phyloP scores from a whole-genome alignment of 2,888 invertebrate species.

The Ferrisia virgata region DNA sequence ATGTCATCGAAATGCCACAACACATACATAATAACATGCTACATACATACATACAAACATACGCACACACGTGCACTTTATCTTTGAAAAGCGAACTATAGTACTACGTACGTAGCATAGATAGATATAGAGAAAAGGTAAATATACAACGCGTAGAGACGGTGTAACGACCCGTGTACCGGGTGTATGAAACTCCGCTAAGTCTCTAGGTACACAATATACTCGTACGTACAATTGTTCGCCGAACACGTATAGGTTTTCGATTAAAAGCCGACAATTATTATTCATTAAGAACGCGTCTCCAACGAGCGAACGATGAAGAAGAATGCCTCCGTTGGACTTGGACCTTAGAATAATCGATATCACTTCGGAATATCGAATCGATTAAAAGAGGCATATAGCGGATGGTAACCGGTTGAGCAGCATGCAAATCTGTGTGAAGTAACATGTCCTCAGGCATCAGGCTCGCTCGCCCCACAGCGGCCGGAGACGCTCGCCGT shows the following conservation, averaged over 20 bases:
- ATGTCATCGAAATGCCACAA: no score
- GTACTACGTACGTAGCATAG: no score
- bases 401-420: not conserved
- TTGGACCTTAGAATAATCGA: not conserved
- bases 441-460: not conserved
- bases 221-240: not conserved
- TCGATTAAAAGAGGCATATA: not conserved
- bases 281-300: not conserved
- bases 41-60: no score
- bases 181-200: not conserved
- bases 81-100: no score
- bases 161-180: not conserved
- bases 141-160: not conserved
- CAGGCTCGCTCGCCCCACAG: not conserved
- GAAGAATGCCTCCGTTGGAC: not conserved
- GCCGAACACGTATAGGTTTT: not conserved
- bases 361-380: constrained; percentile 16
- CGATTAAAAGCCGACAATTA: constrained; percentile 10
- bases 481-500: not conserved
- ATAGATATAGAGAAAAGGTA: not conserved
- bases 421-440: constrained; percentile 8
- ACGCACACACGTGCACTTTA: not conserved
- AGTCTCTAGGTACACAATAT: not conserved
- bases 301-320: not conserved
- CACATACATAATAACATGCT: no score